Conservation (phyloP, 2,797 vertebrate genomes). For the Rhinella marina region DNA sequence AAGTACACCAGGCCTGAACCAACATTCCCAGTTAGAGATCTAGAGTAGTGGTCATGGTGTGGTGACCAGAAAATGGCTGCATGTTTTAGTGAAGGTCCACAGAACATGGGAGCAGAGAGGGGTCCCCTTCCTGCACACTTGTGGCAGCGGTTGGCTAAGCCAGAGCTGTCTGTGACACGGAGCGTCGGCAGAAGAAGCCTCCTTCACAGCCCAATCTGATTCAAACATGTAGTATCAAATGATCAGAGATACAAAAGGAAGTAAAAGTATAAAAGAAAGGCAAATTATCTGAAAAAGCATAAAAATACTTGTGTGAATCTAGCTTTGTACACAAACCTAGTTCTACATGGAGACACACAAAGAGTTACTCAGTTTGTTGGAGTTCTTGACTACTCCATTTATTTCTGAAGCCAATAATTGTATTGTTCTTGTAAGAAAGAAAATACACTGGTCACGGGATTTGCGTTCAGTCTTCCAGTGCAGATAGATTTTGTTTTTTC, state of each 20-base stretch:
- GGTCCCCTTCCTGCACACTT: too few relatives aligned
- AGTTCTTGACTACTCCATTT: neutral
- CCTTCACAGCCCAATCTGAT: too few relatives aligned
- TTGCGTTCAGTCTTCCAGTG: neutral
- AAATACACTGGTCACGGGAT: neutral
- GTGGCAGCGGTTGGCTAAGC: too few relatives aligned
- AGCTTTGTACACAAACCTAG: neutral
- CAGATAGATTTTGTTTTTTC: slow-evolving; percentile 4
- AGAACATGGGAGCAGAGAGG: too few relatives aligned
- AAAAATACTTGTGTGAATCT: neutral
- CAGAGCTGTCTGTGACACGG: too few relatives aligned
- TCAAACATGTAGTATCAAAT: too few relatives aligned
- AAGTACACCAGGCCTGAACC: too few relatives aligned
- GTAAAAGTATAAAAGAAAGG: neutral
- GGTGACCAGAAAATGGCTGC: too few relatives aligned
- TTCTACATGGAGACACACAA: neutral
- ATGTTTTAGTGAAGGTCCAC: too few relatives aligned
- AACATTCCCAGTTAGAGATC: too few relatives aligned
- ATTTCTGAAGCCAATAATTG: neutral
- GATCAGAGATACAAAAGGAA: neutral
- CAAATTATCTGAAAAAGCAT: neutral
- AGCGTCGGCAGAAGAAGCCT: too few relatives aligned
- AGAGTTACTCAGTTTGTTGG: neutral
- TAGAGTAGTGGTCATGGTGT: too few relatives aligned
- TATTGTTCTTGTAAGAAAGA: neutral